Base-by-base conservation (phyloP, 2,797 vertebrate species). In the Enteromius treurensis region DNA sequence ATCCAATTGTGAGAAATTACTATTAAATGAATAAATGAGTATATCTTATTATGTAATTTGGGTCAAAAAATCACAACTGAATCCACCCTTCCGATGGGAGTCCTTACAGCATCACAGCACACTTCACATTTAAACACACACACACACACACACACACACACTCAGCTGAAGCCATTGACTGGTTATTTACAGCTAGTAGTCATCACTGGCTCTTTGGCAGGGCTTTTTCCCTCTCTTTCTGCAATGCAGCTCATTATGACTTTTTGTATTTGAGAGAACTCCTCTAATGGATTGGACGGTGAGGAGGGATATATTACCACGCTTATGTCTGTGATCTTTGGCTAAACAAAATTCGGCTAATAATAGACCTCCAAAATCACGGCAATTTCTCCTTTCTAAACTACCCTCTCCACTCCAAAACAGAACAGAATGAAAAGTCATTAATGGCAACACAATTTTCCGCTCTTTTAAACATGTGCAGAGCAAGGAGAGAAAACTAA, bases 401-500 rank as follows among this genome's bases (percentile, higher is more conserved):
- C 14, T 29, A 71, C 47, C 53, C 83, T 19, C 26, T 81, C 75
- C 62, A 17, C 58, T 83, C 71, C 60, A 79, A 81, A 80, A 68
- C 37, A 29, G 37, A 75, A 79, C 85, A 84, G 75, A 74, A 84
- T 81, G 85, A 77, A 90, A 89, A 88, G 79, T 77, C 79, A 86
- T 90, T 89, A 89, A 83, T 60, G 47, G 42, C 14, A 74, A 42
- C 74, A 86, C 42, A 26, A 84, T 75, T 83, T 81, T 70, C 32
- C 5, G 14, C 45, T 34, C n/a, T 71, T 34, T 70, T 53, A 40
- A 87, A 84, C 32, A 82, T 77, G 62, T 80, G 47, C 32, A 64
- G 11, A 51, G 19, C 60, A 60, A 58, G 79, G 53, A 87, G 49
- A 64, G 53, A 64, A 47, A 74, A 32, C 53, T 14, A 26, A 80